Base-by-base conservation (phyloP, 30 jellyfish, hydroid and myxozoan genomes). In the Rhopilema esculentum region DNA sequence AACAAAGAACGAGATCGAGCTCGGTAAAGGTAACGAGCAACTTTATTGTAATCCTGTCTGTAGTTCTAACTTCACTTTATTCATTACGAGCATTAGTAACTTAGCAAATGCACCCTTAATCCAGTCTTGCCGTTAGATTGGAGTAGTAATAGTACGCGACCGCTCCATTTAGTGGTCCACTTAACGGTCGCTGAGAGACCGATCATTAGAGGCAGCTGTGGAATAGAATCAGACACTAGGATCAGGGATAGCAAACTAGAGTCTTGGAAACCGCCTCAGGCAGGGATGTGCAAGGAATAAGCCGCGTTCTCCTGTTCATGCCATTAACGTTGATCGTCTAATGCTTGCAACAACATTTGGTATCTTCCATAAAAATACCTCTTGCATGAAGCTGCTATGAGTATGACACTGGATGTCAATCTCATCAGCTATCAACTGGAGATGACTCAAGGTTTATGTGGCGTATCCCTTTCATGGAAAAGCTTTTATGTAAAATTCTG, bases 11-110 rank as follows among this genome's bases (percentile, higher is more conserved):
- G 20, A 51, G 53, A 33, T 66, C 91, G 33, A 48, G 77, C 18
- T 65, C 91, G 18, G 50, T 68, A 2, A 29, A 75, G 21, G 30
- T 73, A 69, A 64, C 57, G 57, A 40, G 29, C 8, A 50, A 70
- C 62, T 49, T 50, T 28, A 15, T n/a, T 6, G 49, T n/a, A 69
- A 76, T 49, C 19, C 75, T 70, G 16, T 61, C 49, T n/a, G 25
- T 76, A 24, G 24, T 50, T 23, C 16, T 50, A 21, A 76, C 86
- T 49, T 49, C 49, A 50, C 52, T 76, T 27, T 50, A 33, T 32
- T 49, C 86, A 24, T 51, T 76, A 17, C 86, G 86, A n/a, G 86
- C 86, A 76, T 74, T 76, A 70, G 86, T 50, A 7, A 76, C 86
- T 33, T 76, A 76, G 29, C 75, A 27, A 20, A 48, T 49, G 71